Evolutionary conservation across 2,797 vertebrate genomes (phyloP).

Genomic region (Micropoecilia bifurca): DNA sequence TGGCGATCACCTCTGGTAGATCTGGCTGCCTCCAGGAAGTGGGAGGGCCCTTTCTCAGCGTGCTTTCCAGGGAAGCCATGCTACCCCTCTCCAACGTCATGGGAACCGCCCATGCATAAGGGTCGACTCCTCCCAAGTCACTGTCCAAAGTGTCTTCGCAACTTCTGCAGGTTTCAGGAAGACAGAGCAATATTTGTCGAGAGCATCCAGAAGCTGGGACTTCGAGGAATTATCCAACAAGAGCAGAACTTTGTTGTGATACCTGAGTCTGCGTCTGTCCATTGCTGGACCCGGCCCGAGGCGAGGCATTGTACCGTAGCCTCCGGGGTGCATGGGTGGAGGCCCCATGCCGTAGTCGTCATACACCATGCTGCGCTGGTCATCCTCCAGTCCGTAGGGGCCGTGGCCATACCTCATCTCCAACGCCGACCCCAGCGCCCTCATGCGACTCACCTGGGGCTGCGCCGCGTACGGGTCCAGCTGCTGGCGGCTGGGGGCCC

Average conservation of each 20-base stretch:
- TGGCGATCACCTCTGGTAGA: conserved; percentile 94
- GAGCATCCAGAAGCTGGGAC: not conserved
- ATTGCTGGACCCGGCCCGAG: conserved; percentile 59
- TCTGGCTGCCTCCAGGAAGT: conserved; percentile 93
- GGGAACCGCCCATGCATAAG: conserved; percentile 88
- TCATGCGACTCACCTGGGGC: conserved; percentile 88
- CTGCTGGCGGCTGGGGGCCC: conserved; percentile 88
- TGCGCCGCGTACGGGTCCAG: conserved; percentile 77
- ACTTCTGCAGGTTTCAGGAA: conserved; percentile 80
- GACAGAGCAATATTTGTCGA: not conserved
- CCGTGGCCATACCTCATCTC: conserved; percentile 90
- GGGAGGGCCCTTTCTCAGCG: conserved; percentile 87
- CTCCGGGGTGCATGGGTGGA: conserved; percentile 81
- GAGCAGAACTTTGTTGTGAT: conserved; percentile 21
- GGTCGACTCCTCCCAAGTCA: conserved; percentile 83
- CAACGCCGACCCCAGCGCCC: conserved; percentile 83
- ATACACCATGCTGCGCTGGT: conserved; percentile 92
- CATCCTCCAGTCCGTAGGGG: conserved; percentile 90
- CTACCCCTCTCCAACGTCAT: conserved; percentile 92
- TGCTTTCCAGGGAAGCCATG: conserved; percentile 95
- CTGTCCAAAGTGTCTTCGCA: conserved; percentile 94
- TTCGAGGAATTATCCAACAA: not conserved
- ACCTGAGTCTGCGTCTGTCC: conserved; percentile 77
- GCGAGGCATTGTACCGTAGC: conserved; percentile 90
- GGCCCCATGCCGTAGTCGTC: conserved; percentile 90